These are phyloP conservation scores for Actinia equina DNA, from an alignment of 64 coral and sea anemone species.

Conservation along the genomic window DNA sequence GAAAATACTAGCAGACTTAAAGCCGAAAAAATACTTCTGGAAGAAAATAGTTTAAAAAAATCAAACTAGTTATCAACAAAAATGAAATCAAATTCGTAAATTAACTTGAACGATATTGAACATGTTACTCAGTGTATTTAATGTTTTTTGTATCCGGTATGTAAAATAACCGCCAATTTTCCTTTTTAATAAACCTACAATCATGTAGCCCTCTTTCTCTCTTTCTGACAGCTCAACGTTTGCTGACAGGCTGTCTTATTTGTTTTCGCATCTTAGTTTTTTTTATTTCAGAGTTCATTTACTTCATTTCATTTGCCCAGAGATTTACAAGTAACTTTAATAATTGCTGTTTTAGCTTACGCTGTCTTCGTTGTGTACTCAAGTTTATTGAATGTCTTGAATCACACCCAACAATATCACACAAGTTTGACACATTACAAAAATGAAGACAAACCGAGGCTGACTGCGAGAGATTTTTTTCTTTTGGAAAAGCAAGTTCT, in stretches of 20 bases:
- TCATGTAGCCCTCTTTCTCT: not conserved
- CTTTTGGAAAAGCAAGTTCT: too few species aligned
- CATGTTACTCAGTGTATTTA: not conserved
- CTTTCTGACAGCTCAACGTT: not conserved
- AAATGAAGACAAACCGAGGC: too few species aligned
- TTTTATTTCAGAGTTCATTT: not conserved
- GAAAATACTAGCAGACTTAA: too few species aligned
- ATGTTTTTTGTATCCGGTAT: not conserved
- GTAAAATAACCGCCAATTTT: not conserved
- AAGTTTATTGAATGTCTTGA: not conserved
- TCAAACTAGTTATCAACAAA: too few species aligned
- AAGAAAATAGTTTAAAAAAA: too few species aligned
- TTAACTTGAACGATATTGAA: not conserved
- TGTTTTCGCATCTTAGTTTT: not conserved
- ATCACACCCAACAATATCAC: too few species aligned
- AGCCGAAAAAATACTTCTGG: too few species aligned
- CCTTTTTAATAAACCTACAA: not conserved
- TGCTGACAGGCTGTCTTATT: not conserved
- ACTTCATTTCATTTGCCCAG: not conserved
- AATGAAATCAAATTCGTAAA: too few species aligned
- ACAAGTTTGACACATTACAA: too few species aligned
- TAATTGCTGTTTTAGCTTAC: not conserved
- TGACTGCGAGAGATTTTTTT: too few species aligned
- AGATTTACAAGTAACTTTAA: not conserved
- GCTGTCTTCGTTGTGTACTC: not conserved